Evolutionary conservation across 2,113 vertebrate genomes (phyloP), one percentile per base, ranked within the genome.

Genomic region (Halcyon malimbica): DNA sequence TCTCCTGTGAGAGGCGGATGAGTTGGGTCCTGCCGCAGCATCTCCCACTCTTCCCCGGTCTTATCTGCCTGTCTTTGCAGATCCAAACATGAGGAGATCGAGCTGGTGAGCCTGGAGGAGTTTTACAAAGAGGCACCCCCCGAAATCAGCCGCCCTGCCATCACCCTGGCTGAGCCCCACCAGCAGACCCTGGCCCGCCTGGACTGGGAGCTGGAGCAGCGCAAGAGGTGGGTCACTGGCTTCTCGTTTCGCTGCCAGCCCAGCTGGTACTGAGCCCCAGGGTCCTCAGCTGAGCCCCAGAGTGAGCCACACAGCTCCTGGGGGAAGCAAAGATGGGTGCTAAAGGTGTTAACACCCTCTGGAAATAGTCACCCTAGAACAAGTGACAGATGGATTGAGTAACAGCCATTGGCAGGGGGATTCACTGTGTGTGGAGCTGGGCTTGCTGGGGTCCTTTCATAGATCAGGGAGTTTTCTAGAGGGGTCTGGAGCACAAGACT

Each of bases 131-230:
- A 99, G 20, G 99, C 99, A 1, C 99, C 99, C 9, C 28, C 96
- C 0, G 99, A 99, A 20, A 99, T 99, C 91, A 99, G 99, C 94
- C 99, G 99, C 13, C 98, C 98, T 11, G 97, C 98, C 4, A 94
- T 99, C 94, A 99, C 99, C 29, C 98, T 98, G 78, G 97, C 80
- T 0, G 99, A 99, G 94, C 98, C 98, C n/a, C 99, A 99, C 95
- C 99, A 99, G 93, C 99, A 99, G 93, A 99, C 99, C 6, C 97
- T 99, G 77, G 98, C 99, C 5, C 99, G 99, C n/a, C 98, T 99
- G 51, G 99, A 99, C 97, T 99, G 99, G 99, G 99, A 99, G 96
- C 98, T 99, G 84, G 99, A 99, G 93, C 99, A 99, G 97, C 99
- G 99, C 87, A 99, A 99, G 96, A 99, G 99, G 99, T 99, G 75